Base-by-base conservation (phyloP, 2,113 vertebrate genomes). In the Bettongia penicillata region DNA sequence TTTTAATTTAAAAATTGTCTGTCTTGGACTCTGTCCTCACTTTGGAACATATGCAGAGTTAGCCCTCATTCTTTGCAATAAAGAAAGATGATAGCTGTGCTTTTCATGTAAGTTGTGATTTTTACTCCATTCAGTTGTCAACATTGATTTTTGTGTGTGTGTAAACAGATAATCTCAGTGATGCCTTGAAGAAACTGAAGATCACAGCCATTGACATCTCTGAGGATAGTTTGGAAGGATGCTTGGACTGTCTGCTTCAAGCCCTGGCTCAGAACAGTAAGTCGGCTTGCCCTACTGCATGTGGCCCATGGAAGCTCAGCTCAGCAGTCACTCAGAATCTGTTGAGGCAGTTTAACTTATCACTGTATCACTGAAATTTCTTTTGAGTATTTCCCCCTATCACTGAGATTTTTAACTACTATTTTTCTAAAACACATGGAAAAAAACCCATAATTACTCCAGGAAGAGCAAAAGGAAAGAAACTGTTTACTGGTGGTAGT, bases 191-290 rank as follows among this genome's bases (percentile, higher is more conserved):
- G 98, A 99, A 99, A 95, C 99, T 99, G 98, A 99, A 99, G 99
- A 98, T 99, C 95, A 99, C 99, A 43, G 99, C 99, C 31, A 98
- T 98, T 93, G 99, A 99, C 98, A 98, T 98, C 96, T 97, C 99
- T 94, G 98, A 99, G 43, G 99, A 99, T 98, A 99, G 98, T 89
- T 98, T 99, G 98, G 99, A 99, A 97, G 99, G 99, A 97, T 99
- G 99, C 91, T 99, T 99, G 98, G 99, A 99, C 98, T 99, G 99
- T 98, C 98, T 99, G 97, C 99, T 99, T 97, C 99, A 99, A 98
- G 99, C 99, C 22, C 98, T 99, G 96, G 98, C 99, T 98, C 99
- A 99, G 97, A 99, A 99, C 98, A 99, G 99, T 99, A 99, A 99
- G 99, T 99, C 97, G 90, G 95, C 68, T 97, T 95, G 43, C 94